Evolutionary conservation across 2,888 invertebrate genomes (phyloP).

Genomic region (Mesorhabditis belari): DNA sequence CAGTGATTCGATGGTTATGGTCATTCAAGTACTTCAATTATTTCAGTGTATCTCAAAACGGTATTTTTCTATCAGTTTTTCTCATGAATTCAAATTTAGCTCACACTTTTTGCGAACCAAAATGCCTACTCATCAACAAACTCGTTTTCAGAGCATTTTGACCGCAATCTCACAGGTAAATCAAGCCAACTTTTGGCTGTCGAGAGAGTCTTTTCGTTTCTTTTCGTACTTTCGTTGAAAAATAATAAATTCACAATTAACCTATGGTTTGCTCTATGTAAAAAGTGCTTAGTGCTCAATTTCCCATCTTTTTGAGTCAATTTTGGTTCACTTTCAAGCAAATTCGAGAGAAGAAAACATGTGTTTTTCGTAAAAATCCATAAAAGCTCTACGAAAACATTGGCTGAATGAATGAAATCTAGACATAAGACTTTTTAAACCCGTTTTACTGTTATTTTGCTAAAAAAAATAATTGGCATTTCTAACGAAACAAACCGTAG

Average conservation of each 20-base stretch:
- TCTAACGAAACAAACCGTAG: too few species aligned
- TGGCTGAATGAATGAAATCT: background rate
- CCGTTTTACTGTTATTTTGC: too few species aligned
- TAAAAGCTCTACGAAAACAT: background rate
- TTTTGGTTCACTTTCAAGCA: too few species aligned
- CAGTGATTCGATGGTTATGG: constrained; percentile 29
- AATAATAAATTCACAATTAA: background rate
- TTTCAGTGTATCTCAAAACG: constrained; percentile 43
- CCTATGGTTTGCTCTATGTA: too few species aligned
- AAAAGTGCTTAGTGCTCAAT: too few species aligned
- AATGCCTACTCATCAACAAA: constrained; percentile 13
- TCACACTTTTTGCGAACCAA: background rate
- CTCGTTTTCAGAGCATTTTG: constrained; percentile 25
- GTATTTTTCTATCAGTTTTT: constrained; percentile 35
- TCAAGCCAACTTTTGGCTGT: background rate
- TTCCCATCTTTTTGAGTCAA: too few species aligned
- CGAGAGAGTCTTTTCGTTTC: too few species aligned
- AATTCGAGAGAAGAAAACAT: too few species aligned
- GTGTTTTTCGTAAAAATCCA: too few species aligned
- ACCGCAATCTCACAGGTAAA: constrained; percentile 34
- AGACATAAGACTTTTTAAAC: too few species aligned
- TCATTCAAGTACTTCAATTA: constrained; percentile 37
- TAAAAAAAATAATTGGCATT: too few species aligned
- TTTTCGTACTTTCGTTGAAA: too few species aligned
- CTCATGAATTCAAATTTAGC: constrained; percentile 1